Evolutionary conservation across 2,113 vertebrate species (phyloP).

Genomic region (Cyprinodon tularosa): DNA sequence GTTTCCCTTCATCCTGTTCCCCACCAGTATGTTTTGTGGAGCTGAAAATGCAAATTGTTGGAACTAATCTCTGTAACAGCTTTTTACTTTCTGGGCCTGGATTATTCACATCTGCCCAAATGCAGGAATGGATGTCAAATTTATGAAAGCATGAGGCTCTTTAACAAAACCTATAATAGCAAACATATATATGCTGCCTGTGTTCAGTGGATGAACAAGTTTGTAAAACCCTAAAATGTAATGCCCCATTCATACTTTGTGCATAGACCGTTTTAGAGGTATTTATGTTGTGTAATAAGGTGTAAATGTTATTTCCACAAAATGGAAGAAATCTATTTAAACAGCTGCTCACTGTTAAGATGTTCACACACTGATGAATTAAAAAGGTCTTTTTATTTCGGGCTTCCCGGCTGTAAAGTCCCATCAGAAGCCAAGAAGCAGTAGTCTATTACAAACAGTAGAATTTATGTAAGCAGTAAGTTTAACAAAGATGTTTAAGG

Average conservation of each 20-base stretch:
- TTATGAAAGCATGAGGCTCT: not conserved
- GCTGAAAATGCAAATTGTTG: no score
- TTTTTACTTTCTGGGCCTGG: no score
- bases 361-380: not conserved
- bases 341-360: not conserved
- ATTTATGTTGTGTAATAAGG: not conserved
- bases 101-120: not conserved
- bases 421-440: slow-evolving; percentile 4
- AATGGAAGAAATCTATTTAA: not conserved
- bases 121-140: not conserved
- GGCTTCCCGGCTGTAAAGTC: not conserved
- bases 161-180: not conserved
- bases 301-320: not conserved
- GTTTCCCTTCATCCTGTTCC: no score
- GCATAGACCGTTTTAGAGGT: not conserved
- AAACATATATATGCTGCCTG: not conserved
- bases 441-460: not conserved
- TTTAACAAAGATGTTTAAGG: slow-evolving; percentile 16
- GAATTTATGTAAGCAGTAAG: not conserved
- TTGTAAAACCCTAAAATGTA: not conserved
- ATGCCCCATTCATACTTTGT: not conserved
- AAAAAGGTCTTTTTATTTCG: not conserved
- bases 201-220: not conserved
- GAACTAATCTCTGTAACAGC: no score
- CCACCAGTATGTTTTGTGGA: no score